Conservation (phyloP, 2,888 invertebrate species). For the Agrotis clavis region DNA sequence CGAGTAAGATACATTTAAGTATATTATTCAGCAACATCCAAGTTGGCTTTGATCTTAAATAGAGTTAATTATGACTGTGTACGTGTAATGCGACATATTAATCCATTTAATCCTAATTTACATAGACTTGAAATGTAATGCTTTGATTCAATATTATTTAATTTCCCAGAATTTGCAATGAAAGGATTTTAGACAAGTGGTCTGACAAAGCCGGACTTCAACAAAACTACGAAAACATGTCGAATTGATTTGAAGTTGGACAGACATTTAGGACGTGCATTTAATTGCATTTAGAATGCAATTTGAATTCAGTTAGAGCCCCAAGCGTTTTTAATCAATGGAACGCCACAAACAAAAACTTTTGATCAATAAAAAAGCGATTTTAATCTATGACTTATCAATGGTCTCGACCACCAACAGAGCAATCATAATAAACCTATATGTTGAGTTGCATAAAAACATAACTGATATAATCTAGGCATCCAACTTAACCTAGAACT, state of each 20-base stretch:
- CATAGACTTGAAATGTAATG: too few species aligned
- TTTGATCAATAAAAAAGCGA: slow-evolving; percentile 18
- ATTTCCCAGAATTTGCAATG: neutral
- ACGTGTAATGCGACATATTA: slow-evolving; percentile 1
- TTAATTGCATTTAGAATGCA: neutral
- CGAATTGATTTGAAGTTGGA: neutral
- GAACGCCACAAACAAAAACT: neutral
- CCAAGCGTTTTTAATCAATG: neutral
- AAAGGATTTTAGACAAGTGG: neutral
- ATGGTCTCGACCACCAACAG: slow-evolving; percentile 13
- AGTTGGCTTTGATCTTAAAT: slow-evolving; percentile 3
- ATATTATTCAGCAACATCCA: neutral
- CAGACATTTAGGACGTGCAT: neutral
- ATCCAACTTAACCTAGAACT: slow-evolving; percentile 43
- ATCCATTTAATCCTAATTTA: slow-evolving; percentile 1
- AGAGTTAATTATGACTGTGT: neutral
- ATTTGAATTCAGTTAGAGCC: neutral
- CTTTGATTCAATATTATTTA: slow-evolving; percentile 3
- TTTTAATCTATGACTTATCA: slow-evolving; percentile 22
- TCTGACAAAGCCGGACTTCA: neutral
- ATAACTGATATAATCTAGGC: slow-evolving; percentile 20
- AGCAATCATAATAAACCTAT: slow-evolving; percentile 17
- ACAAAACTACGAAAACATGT: neutral
- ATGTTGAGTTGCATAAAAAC: slow-evolving; percentile 32
- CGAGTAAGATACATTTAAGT: too few species aligned